Conservation (phyloP, 1,140 invertebrate species). For the Caenorhabditis tropicalis region DNA sequence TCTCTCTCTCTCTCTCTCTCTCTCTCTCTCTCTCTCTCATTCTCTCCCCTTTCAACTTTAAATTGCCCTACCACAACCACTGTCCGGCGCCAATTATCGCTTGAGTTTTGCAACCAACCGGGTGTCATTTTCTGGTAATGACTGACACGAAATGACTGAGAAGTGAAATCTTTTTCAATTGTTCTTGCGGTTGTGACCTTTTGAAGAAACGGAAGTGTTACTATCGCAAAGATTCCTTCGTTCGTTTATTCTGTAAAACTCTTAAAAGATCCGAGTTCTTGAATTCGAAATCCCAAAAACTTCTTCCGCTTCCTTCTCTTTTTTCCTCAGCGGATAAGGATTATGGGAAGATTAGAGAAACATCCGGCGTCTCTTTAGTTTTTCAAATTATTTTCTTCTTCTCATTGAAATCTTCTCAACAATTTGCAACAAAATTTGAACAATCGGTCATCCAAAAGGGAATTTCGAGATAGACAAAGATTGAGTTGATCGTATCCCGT, state of each 20-base stretch:
- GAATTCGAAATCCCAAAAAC: background rate
- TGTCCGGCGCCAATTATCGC: conserved; percentile 38
- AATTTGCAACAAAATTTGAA: too few species aligned
- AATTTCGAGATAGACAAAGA: too few species aligned
- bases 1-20: background rate
- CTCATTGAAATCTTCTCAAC: background rate
- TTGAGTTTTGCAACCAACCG: conserved; percentile 38
- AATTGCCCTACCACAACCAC: background rate
- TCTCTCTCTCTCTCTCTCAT: background rate
- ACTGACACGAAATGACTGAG: conserved; percentile 24
- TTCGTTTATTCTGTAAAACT: background rate
- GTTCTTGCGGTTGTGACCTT: conserved; percentile 25
- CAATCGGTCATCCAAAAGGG: too few species aligned
- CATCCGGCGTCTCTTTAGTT: background rate
- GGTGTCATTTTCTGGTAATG: conserved; percentile 43
- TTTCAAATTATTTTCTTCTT: background rate
- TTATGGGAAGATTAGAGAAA: background rate
- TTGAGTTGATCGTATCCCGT: too few species aligned
- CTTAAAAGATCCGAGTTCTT: too few species aligned
- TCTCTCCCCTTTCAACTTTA: background rate
- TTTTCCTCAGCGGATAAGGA: conserved; percentile 18
- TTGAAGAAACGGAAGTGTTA: conserved; percentile 19
- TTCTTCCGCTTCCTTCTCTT: background rate
- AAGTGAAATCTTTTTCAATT: background rate
- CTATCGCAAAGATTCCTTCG: background rate